These are phyloP conservation scores for Protaetia brevitarsis DNA, from an alignment of 1,140 invertebrate genomes.

Conservation along the genomic window DNA sequence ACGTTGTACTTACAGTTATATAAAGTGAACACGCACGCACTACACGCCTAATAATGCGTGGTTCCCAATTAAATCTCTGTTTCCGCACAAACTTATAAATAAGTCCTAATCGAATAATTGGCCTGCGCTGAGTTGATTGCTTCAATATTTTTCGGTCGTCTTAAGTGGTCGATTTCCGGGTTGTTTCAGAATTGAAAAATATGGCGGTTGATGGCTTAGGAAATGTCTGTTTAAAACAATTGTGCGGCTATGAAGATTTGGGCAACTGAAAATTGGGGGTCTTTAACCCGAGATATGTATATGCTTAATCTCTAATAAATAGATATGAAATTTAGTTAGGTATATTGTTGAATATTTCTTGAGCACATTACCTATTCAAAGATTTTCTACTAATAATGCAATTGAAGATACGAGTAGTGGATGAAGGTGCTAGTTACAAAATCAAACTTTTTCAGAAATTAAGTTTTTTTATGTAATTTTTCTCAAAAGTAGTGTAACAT, in stretches of 20 bases:
- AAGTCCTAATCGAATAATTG: constrained; percentile 7
- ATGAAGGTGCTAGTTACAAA: too few species aligned
- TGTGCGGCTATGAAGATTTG: not conserved
- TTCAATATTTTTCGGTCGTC: not conserved
- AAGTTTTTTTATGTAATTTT: too few species aligned
- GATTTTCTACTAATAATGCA: too few species aligned
- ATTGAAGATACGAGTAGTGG: too few species aligned
- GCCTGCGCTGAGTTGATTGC: not conserved
- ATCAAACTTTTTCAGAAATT: too few species aligned
- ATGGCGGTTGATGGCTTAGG: not conserved
- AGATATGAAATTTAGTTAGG: too few species aligned
- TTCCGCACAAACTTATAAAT: constrained; percentile 6
- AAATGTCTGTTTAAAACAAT: not conserved
- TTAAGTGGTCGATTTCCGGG: constrained; percentile 9
- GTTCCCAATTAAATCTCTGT: constrained; percentile 5
- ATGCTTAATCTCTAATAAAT: too few species aligned
- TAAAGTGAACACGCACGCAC: too few species aligned
- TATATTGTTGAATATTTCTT: too few species aligned
- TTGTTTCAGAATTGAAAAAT: not conserved
- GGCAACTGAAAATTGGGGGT: not conserved
- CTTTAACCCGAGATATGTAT: not conserved
- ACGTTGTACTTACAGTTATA: too few species aligned
- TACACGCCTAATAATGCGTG: not conserved
- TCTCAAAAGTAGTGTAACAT: too few species aligned
- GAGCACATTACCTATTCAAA: too few species aligned